Evolutionary conservation across 2,113 vertebrate genomes (phyloP), one percentile per base, ranked within the genome.

Genomic region (Hassar affinis): DNA sequence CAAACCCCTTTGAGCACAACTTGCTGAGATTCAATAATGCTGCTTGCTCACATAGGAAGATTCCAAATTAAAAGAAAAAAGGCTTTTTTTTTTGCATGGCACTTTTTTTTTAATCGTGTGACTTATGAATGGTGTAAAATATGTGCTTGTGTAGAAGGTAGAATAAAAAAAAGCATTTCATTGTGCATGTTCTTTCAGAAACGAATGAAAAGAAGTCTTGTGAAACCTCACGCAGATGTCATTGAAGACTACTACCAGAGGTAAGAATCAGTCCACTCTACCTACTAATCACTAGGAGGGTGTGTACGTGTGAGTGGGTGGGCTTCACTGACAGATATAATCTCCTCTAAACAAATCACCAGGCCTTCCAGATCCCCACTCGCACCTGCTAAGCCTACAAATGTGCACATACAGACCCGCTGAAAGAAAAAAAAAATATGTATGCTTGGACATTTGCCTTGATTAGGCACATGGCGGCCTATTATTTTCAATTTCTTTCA

Each of bases 21-120:
- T 95, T 97, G 96, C 94, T 95, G 95, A 95, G 95, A 96, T 96
- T 93, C 95, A 96, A 95, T 96, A 94, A 95, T 93, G 66, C 15
- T 64, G 54, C 93, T 93, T 93, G 93, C 95, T 95, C 91, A 92
- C 94, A 91, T 87, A 93, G 88, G 92, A 93, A 92, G 91, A 87
- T 90, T 89, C 91, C 91, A 89, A 92, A 74, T 59, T 25, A 82
- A 57, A 62, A 56, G 52, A 25, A 76, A 38, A 78, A 15, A 14
- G 1, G 1, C 14, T n/a, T 45, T 49, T 35, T 38, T 33, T 49
- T 49, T 72, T 42, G 47, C 62, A 69, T 56, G 18, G n/a, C 57
- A 30, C 14, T 54, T 15, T 51, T 38, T 27, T 38, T 49, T 49
- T 6, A 52, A 30, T 33, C 8, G 1, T 47, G 25, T 47, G 56